These are phyloP conservation scores for Meriones unguiculatus DNA, from an alignment of 2,113 vertebrate genomes.

Conservation along the genomic window DNA sequence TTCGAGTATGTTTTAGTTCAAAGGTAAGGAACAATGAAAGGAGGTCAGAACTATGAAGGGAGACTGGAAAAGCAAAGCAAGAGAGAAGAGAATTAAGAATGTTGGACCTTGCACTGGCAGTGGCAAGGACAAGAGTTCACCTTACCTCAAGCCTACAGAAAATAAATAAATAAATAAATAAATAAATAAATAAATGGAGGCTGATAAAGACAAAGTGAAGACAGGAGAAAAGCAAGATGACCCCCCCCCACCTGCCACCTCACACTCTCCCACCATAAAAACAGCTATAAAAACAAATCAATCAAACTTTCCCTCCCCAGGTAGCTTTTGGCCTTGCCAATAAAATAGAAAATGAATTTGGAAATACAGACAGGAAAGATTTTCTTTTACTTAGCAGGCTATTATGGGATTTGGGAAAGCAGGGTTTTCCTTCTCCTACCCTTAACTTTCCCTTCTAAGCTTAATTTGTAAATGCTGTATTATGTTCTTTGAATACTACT, in stretches of 20 bases:
- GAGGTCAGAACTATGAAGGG: background rate
- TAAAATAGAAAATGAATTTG: constrained; percentile 51
- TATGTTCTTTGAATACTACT: constrained; percentile 9
- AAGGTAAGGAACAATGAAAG: constrained; percentile 4
- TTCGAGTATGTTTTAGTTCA: background rate
- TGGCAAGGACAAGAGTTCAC: background rate
- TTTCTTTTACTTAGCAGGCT: background rate
- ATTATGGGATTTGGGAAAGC: background rate
- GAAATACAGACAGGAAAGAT: background rate
- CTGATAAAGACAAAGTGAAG: background rate
- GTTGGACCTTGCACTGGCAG: background rate
- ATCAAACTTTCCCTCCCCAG: background rate
- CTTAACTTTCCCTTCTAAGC: background rate
- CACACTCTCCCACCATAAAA: background rate
- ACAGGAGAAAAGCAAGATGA: background rate
- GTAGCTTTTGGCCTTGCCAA: background rate
- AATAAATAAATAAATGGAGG: background rate
- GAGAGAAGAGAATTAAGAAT: background rate
- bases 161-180: background rate
- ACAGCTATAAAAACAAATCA: constrained; percentile 2
- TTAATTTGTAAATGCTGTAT: background rate
- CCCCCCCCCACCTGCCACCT: background rate
- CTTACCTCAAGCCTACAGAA: background rate
- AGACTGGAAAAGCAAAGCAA: constrained; percentile 27
- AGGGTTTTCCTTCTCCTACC: background rate